Percentiles rank a stretch among this genome's conserved stretches.
phyloP scores from a whole-genome alignment of 2,113 vertebrate species.

The Empidonax alnorum region DNA sequence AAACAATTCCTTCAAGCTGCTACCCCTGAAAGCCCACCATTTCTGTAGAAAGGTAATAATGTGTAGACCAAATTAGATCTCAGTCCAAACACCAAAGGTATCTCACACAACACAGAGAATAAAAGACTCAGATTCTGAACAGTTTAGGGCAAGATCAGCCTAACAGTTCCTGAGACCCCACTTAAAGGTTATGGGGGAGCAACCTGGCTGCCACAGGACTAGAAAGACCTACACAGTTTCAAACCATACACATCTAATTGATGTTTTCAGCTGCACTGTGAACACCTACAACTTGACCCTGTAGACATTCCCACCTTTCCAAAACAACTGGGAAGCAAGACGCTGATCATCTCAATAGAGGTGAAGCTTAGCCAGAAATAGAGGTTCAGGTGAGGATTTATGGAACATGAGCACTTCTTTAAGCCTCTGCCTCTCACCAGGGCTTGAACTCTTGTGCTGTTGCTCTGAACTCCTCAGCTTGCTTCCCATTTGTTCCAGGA shows the following conservation, averaged over 20 bases:
- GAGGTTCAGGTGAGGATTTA: not conserved
- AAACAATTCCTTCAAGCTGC: not conserved
- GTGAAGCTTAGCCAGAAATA: not conserved
- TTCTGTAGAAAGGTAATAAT: not conserved
- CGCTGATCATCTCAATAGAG: not conserved
- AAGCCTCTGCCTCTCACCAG: not conserved
- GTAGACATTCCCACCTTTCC: not conserved
- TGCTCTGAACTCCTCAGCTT: not conserved
- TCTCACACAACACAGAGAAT: not conserved
- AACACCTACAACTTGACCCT: not conserved
- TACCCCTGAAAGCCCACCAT: not conserved
- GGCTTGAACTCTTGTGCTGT: not conserved
- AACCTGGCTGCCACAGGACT: not conserved
- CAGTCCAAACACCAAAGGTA: not conserved
- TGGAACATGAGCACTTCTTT: not conserved
- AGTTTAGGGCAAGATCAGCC: not conserved
- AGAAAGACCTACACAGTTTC: not conserved
- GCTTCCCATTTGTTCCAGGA: not conserved
- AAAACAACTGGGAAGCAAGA: not conserved
- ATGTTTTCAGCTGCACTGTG: not conserved
- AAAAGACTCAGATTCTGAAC: not conserved
- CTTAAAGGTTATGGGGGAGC: not conserved
- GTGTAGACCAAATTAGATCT: fast-evolving
- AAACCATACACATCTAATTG: not conserved
- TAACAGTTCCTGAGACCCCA: not conserved